Percentiles rank a stretch among this genome's conserved stretches.
phyloP scores from a whole-genome alignment of 30 jellyfish, hydroid and myxozoan genomes.

The Cassiopea andromeda region DNA sequence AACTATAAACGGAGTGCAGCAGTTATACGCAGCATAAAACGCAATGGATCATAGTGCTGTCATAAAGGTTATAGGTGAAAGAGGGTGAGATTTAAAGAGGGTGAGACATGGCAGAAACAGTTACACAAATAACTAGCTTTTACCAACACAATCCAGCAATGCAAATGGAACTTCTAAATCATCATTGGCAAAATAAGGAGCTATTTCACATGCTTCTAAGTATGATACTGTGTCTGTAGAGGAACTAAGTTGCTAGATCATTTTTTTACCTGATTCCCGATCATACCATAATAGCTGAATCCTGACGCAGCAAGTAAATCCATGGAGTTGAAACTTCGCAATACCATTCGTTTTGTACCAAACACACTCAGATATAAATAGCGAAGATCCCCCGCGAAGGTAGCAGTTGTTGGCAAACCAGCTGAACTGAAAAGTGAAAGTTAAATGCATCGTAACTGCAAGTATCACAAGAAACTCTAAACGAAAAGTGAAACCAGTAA shows the following conservation, averaged over 20 bases:
- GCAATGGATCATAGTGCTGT: too few species aligned
- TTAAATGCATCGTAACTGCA: neutral
- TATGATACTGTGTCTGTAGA: neutral
- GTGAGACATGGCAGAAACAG: too few species aligned
- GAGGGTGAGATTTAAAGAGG: too few species aligned
- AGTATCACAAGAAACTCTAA: neutral
- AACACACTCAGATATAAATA: constrained; percentile 47
- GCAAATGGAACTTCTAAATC: too few species aligned
- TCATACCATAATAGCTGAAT: constrained; percentile 77
- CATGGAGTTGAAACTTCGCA: constrained; percentile 68
- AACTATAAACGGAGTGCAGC: neutral
- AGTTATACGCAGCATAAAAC: too few species aligned
- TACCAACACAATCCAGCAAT: too few species aligned
- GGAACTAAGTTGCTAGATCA: neutral
- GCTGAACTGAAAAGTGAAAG: constrained; percentile 62
- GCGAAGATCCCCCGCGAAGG: constrained; percentile 93
- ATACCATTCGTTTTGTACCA: constrained; percentile 36
- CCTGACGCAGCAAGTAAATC: constrained; percentile 60
- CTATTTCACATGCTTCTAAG: too few species aligned
- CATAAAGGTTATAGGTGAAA: too few species aligned
- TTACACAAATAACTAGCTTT: too few species aligned
- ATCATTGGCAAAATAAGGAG: too few species aligned
- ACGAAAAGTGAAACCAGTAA: neutral
- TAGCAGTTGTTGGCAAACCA: constrained; percentile 83
- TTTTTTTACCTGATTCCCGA: constrained; percentile 72